phyloP scores from a whole-genome alignment of 2,888 invertebrate genomes.

The Troilus luridus region DNA sequence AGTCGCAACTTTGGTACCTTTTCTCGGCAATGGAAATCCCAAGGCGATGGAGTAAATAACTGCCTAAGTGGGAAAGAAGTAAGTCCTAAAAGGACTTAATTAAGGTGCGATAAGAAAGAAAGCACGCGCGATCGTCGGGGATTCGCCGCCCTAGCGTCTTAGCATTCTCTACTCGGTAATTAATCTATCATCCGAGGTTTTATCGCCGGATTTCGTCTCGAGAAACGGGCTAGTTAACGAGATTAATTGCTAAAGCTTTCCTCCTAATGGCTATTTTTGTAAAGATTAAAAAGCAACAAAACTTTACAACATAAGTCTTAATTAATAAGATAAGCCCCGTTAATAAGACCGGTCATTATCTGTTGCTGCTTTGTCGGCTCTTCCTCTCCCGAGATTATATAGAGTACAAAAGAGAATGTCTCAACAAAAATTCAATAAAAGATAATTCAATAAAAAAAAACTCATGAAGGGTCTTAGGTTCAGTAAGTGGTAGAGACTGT shows the following conservation, averaged over 20 bases:
- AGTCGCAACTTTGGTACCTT: background rate
- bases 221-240: background rate
- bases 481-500: too few species aligned
- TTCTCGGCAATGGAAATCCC: background rate
- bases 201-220: background rate
- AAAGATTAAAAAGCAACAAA: background rate
- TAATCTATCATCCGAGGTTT: background rate
- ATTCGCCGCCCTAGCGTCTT: background rate
- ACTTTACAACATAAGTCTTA: conserved; percentile 27
- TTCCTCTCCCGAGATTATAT: background rate
- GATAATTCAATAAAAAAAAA: background rate
- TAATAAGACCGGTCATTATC: conserved; percentile 13
- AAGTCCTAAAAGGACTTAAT: conserved; percentile 18
- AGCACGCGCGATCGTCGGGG: background rate
- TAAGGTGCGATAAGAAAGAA: background rate
- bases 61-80: background rate
- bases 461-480: too few species aligned
- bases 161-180: background rate
- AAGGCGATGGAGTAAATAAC: conserved; percentile 17
- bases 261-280: conserved; percentile 11
- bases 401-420: background rate
- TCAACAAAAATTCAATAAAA: background rate
- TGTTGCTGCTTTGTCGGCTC: background rate
- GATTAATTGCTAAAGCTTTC: conserved; percentile 20
- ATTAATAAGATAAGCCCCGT: conserved; percentile 14